Evolutionary conservation across 2,113 vertebrate genomes (phyloP), one percentile per base, ranked within the genome.

Genomic region (Pseudois nayaur): DNA sequence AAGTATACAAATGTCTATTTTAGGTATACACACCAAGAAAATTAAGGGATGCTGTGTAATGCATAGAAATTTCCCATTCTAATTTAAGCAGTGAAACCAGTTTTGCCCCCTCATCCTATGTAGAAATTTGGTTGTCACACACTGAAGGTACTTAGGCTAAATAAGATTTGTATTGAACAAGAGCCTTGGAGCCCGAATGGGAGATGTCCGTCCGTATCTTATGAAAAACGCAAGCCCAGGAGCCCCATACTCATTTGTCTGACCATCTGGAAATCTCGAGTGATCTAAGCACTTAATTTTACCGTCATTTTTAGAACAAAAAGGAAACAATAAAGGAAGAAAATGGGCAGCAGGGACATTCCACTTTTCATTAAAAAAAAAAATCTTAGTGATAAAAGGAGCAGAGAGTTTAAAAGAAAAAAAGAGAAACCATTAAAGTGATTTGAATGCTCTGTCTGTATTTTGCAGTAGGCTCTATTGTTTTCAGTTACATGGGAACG

Each of bases 221-320:
- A 6, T 60, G 48, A 81, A n/a, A 89, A 96, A 55, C 4, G 7
- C 54, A 29, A 48, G 79, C 93, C 62, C 36, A 40, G 79, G 43
- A 85, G 71, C 57, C 84, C 29, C 64, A 48, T 40, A 15, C 79
- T 95, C 97, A 50, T 98, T 97, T 97, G 97, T 98, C 95, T 97
- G 96, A 87, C 98, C 98, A 97, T 98, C 98, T 98, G 96, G 96
- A 98, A 97, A 92, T 96, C 97, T 97, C 95, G 5, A 88, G 96
- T 96, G 97, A 97, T 97, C 97, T 90, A 52, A 96, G 89, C 93
- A 95, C 95, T 98, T 97, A 97, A 98, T 98, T 98, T 97, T 95
- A 94, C 96, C 97, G 96, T 97, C 98, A 95, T 97, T 97, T 97
- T 91, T 97, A 94, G 92, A 97, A 98, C 95, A 98, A 98, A 98